These are phyloP conservation scores for Ladona fulva DNA, from an alignment of 1,140 invertebrate genomes.

Conservation along the genomic window DNA sequence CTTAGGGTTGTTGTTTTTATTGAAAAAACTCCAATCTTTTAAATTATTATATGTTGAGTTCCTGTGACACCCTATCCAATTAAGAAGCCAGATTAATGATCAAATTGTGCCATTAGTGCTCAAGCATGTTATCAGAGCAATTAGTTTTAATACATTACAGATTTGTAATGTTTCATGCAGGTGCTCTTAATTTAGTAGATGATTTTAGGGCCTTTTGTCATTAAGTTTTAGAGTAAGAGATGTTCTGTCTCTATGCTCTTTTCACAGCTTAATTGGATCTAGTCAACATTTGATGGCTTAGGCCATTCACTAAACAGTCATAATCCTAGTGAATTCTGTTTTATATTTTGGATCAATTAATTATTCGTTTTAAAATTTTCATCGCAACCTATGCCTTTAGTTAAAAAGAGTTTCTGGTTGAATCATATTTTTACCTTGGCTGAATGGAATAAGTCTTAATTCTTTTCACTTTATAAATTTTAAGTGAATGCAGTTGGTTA, in stretches of 20 bases:
- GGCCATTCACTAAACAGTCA: no score
- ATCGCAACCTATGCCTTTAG: no score
- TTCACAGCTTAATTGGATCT: not conserved
- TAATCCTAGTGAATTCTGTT: no score
- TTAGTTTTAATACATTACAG: not conserved
- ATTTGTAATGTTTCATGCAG: not conserved
- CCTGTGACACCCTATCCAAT: not conserved
- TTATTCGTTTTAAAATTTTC: no score
- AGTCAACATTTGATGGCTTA: not conserved
- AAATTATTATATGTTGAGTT: not conserved
- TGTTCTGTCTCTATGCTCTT: not conserved
- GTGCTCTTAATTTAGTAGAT: not conserved
- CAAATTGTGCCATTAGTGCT: constrained; percentile 5
- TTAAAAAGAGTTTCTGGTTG: no score
- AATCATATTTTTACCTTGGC: no score
- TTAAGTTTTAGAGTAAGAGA: not conserved
- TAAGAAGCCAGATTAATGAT: not conserved
- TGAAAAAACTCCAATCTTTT: not conserved
- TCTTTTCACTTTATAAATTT: no score
- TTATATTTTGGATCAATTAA: no score
- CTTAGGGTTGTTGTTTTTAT: not conserved
- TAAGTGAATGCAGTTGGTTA: no score
- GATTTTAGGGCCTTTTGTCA: not conserved
- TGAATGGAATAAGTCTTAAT: no score
- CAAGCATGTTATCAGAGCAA: not conserved